phyloP scores from a whole-genome alignment of 1,140 invertebrate species.

The Drosophila arawakana region DNA sequence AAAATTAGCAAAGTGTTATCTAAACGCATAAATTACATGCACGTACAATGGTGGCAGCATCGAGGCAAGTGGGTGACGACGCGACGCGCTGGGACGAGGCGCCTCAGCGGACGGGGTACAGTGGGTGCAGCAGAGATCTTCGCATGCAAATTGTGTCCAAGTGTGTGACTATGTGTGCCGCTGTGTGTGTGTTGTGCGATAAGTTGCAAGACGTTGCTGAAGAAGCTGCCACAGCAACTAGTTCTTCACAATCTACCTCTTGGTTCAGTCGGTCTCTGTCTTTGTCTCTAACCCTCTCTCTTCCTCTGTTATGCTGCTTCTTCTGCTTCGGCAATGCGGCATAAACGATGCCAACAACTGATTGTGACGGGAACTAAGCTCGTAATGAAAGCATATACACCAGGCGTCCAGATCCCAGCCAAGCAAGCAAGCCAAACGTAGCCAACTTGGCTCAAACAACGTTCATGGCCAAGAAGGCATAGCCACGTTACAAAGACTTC shows the following conservation, averaged over 20 bases:
- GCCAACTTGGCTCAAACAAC: conserved; percentile 27
- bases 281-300: neutral
- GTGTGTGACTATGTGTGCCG: conserved; percentile 40
- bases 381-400: conserved; percentile 81
- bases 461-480: conserved; percentile 41
- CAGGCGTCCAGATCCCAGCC: conserved; percentile 20
- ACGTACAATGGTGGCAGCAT: conserved; percentile 63
- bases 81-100: conserved; percentile 14
- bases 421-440: conserved; percentile 12
- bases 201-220: conserved; percentile 81
- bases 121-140: conserved; percentile 36
- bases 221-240: conserved; percentile 78
- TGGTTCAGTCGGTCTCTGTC: neutral
- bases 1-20: conserved; percentile 83
- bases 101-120: conserved; percentile 14
- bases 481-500: conserved; percentile 56
- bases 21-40: conserved; percentile 83
- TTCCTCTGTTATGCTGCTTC: conserved; percentile 9
- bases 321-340: conserved; percentile 69
- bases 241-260: conserved; percentile 29
- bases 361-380: conserved; percentile 83
- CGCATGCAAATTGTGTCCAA: conserved; percentile 71
- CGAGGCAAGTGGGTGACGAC: conserved; percentile 45
- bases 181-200: conserved; percentile 43
- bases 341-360: conserved; percentile 84